These are phyloP conservation scores for Thunnus albacares DNA, from an alignment of 2,797 vertebrate species.

Conservation along the genomic window DNA sequence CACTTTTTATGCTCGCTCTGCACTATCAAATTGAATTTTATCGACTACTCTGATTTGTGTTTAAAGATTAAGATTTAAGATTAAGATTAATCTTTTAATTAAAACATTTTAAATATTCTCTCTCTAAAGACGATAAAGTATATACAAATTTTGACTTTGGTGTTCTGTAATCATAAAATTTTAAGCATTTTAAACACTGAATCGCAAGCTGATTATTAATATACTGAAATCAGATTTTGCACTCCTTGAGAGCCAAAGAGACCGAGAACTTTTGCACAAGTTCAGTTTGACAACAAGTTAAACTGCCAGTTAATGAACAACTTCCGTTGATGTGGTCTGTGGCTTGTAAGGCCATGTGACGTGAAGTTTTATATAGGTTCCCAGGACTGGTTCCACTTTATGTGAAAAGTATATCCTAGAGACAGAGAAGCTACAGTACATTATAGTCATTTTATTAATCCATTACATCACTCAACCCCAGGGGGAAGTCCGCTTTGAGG, in stretches of 20 bases:
- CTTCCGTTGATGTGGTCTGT: neutral
- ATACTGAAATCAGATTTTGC: neutral
- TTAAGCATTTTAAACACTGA: neutral
- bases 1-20: slow-evolving; percentile 16
- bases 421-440: slow-evolving; percentile 72
- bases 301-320: slow-evolving; percentile 30
- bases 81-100: too few relatives aligned
- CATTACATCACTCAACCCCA: slow-evolving; percentile 84
- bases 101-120: neutral
- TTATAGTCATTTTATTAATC: slow-evolving; percentile 85
- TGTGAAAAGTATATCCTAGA: slow-evolving; percentile 74
- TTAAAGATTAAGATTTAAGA: too few relatives aligned
- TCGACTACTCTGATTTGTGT: neutral
- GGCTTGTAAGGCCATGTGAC: slow-evolving; percentile 34
- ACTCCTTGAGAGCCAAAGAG: neutral
- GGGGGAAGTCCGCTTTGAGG: slow-evolving; percentile 73
- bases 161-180: neutral
- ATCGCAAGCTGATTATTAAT: slow-evolving; percentile 13
- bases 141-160: too few relatives aligned
- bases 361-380: slow-evolving; percentile 52
- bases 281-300: slow-evolving; percentile 44
- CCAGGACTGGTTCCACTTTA: slow-evolving; percentile 64
- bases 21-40: neutral
- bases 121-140: neutral
- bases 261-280: slow-evolving; percentile 3